Evolutionary conservation across 2,888 invertebrate species (phyloP), one percentile per base, ranked within the genome.

Genomic region (Rugalucina vietnamica): DNA sequence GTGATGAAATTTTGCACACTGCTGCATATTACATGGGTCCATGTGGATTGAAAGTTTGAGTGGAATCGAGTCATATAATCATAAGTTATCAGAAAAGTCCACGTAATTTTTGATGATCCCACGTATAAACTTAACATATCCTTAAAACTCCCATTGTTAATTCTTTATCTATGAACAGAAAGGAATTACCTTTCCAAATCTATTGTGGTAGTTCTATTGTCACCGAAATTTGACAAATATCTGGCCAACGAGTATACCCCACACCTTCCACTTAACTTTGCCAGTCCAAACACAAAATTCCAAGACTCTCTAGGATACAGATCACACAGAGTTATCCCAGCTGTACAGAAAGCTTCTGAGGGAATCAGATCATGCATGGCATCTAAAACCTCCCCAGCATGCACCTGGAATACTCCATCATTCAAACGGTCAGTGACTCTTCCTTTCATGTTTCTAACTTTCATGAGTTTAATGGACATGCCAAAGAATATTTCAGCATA

Each of bases 231-330:
- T 12, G 88, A 84, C 29, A 90, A 77, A 75, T 90, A 90, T 69
- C 91, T 85, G 0, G 91, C 90, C n/a, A 91, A 79, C 0, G 91
- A 91, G 73, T 91, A 90, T 3, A 91, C 89, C 18, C 91, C 91
- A 76, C 83, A 83, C 18, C 85, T 75, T 2, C 86, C 81, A n/a
- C 60, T 57, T 29, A 82, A 65, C 39, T 82, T 84, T n/a, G 91
- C 90, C 43, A 90, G 79, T 29, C 91, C 91, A 81, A 91, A 90
- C n/a, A 91, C 91, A 87, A 91, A 91, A 73, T 91, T 91, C 89
- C 90, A 90, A 21, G 76, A 82, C 18, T 89, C 88, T 65, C 81
- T 69, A 0, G 89, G 91, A 80, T 91, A 91, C 32, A 91, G 76
- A 81, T 91, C 91, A 81, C 90, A 90, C 87, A 90, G 69, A 1